Percentiles rank a stretch among this genome's conserved stretches.
phyloP scores from a whole-genome alignment of 2,113 vertebrate species.

The Crotalus horridus region DNA sequence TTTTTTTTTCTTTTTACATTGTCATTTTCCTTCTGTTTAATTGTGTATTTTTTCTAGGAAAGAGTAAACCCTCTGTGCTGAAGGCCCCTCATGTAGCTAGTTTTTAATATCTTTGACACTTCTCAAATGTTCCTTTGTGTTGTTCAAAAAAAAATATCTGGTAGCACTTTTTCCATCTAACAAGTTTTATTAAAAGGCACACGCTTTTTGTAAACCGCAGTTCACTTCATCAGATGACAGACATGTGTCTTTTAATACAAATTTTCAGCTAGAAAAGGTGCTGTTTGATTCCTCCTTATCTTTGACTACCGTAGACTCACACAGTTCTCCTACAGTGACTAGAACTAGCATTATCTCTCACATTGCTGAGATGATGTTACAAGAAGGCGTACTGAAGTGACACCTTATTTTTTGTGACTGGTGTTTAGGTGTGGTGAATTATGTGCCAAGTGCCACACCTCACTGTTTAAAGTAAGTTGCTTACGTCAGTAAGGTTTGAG shows the following conservation, averaged over 20 bases:
- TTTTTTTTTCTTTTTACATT: background rate
- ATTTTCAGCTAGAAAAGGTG: background rate
- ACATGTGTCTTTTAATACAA: background rate
- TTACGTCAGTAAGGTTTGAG: background rate
- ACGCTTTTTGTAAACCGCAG: background rate
- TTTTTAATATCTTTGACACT: background rate
- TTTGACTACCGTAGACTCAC: background rate
- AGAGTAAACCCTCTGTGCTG: background rate
- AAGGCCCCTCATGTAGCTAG: background rate
- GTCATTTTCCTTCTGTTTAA: background rate
- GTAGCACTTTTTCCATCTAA: background rate
- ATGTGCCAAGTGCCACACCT: background rate
- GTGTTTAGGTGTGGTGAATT: slow-evolving; percentile 13
- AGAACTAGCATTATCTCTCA: background rate
- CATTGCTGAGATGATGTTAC: background rate
- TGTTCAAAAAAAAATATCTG: background rate
- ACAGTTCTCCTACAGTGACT: background rate
- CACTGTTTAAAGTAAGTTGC: accelerated
- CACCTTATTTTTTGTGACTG: slow-evolving; percentile 1
- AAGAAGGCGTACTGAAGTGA: background rate
- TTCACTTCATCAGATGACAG: background rate
- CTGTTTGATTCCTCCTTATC: background rate
- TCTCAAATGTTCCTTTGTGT: background rate
- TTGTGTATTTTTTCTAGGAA: background rate
- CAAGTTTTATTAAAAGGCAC: background rate